Evolutionary conservation across 2,888 invertebrate genomes (phyloP).

Genomic region (Thereva unica): DNA sequence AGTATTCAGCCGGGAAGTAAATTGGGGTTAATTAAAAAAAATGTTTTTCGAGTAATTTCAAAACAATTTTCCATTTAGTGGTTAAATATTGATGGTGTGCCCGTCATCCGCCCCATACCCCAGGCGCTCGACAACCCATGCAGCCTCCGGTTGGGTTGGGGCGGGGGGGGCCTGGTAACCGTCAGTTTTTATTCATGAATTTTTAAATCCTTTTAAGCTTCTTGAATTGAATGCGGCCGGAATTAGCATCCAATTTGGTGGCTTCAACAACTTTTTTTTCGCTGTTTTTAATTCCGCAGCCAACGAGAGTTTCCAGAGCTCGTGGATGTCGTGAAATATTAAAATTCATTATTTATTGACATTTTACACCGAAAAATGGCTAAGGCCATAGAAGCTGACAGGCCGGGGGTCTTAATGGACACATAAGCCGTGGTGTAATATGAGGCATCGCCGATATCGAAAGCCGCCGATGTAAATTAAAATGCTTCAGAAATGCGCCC

Average conservation of each 20-base stretch:
- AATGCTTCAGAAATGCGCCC: conserved; percentile 5
- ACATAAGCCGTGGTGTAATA: conserved; percentile 27
- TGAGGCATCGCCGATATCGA: conserved; percentile 9
- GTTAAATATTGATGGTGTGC: no score
- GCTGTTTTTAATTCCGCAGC: no score
- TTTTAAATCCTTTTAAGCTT: conserved; percentile 9
- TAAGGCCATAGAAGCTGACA: not conserved
- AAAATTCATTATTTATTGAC: not conserved
- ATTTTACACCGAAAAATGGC: not conserved
- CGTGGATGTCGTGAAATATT: no score
- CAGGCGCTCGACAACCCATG: no score
- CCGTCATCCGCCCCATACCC: no score
- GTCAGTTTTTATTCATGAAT: conserved; percentile 20
- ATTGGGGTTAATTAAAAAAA: conserved; percentile 21
- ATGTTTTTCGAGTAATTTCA: conserved; percentile 4
- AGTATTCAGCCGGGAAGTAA: conserved; percentile 1
- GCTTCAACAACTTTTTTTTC: not conserved
- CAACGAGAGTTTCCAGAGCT: no score
- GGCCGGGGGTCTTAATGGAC: conserved; percentile 21
- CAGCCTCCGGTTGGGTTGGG: not conserved
- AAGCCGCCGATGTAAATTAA: not conserved
- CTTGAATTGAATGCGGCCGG: conserved; percentile 1
- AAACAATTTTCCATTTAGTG: no score
- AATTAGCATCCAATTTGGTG: not conserved
- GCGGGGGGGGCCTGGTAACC: not conserved